phyloP scores from a whole-genome alignment of 92 coral and sea anemone genomes.

The Zoanthus sansibaricus region DNA sequence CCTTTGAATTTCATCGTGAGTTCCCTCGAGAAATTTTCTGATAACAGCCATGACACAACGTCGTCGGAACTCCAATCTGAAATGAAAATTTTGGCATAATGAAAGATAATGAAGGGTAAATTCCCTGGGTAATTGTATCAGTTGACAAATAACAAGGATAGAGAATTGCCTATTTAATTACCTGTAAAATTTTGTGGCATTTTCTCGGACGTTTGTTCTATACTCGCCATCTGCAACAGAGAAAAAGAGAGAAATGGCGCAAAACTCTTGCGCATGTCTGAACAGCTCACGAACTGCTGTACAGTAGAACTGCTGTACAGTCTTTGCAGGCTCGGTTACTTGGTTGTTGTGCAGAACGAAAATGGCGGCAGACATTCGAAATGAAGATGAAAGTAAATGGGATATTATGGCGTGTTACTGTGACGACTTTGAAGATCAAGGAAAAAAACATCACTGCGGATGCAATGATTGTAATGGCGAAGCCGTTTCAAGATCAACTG shows the following conservation, averaged over 20 bases:
- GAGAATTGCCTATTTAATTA: conserved; percentile 9
- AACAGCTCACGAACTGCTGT: conserved; percentile 24
- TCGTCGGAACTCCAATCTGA: conserved; percentile 26
- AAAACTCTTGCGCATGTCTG: conserved; percentile 27
- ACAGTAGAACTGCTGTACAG: conserved; percentile 24
- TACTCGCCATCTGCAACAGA: background rate
- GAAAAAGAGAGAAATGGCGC: background rate
- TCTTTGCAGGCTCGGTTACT: conserved; percentile 24
- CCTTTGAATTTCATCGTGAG: conserved; percentile 13
- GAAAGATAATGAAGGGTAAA: conserved; percentile 6
- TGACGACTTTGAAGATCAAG: conserved; percentile 20
- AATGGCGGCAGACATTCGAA: conserved; percentile 19
- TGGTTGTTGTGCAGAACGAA: conserved; percentile 23
- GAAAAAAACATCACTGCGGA: conserved; percentile 44
- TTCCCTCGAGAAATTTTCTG: conserved; percentile 16
- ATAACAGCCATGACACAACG: conserved; percentile 4
- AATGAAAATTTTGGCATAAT: conserved; percentile 19
- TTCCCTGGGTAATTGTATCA: conserved; percentile 15
- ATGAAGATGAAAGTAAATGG: conserved; percentile 22
- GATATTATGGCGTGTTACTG: conserved; percentile 29
- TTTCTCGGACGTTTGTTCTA: conserved; percentile 9
- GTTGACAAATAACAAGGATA: conserved; percentile 12
- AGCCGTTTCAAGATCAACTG: too few species aligned
- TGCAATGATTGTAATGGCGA: too few species aligned
- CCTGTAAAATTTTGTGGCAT: conserved; percentile 27